These are phyloP conservation scores for Phortica magna DNA, from an alignment of 2,888 invertebrate species.

Conservation along the genomic window DNA sequence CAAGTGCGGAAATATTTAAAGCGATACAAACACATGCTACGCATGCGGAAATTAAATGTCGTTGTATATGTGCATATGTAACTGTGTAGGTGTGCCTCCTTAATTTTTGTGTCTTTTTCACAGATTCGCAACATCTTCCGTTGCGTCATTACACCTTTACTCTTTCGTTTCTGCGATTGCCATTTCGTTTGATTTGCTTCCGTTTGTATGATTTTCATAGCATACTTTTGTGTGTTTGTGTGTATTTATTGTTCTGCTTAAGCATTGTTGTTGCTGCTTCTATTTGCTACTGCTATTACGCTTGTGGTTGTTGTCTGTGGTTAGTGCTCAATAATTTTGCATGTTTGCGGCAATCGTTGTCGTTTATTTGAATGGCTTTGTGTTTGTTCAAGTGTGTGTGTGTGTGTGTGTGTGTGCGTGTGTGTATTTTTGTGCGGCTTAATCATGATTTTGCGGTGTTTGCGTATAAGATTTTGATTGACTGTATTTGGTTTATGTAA, in stretches of 20 bases:
- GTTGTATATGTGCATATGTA: background rate
- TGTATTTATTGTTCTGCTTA: background rate
- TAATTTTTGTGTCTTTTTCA: background rate
- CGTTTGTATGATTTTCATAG: slow-evolving; percentile 21
- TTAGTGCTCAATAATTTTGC: background rate
- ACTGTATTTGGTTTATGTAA: too few relatives aligned
- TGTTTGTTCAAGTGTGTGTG: background rate
- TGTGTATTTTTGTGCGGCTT: too few relatives aligned
- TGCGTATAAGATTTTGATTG: too few relatives aligned
- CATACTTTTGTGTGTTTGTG: slow-evolving; percentile 6
- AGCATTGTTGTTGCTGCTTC: background rate
- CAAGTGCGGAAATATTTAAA: slow-evolving; percentile 73
- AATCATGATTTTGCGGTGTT: too few relatives aligned
- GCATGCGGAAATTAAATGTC: slow-evolving; percentile 26
- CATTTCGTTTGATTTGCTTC: background rate
- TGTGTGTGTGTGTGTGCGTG: background rate
- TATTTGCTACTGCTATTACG: background rate
- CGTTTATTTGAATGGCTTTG: background rate
- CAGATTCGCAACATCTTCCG: background rate
- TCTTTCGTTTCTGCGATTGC: background rate
- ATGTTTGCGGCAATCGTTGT: background rate
- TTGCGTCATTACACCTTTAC: background rate
- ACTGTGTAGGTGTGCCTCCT: background rate
- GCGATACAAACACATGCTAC: slow-evolving; percentile 49
- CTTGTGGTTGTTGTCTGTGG: slow-evolving; percentile 8